Evolutionary conservation across 35 echinoderm and acorn worm species (phyloP), one percentile per base, ranked within the genome.

Genomic region (Eucidaris tribuloides): DNA sequence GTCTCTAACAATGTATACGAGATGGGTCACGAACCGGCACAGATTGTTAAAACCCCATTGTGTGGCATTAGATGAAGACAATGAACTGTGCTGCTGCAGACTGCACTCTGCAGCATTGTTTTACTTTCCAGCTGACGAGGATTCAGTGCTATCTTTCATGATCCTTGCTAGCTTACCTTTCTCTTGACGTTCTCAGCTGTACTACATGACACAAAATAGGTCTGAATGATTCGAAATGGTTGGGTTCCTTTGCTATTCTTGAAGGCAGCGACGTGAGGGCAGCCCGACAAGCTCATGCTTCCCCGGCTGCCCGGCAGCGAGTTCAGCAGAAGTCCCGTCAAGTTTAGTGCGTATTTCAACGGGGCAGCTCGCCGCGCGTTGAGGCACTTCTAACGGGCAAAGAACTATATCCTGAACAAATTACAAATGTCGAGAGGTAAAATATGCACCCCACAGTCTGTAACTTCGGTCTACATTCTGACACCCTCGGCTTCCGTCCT

Each of bases 231-330:
- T 56, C 87, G 59, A 71, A 93, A 93, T 23, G 90, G 87, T 77
- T 87, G 49, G 70, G 91, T 93, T 83, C 96, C 96, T 82, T 99
- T 99, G 42, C 66, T 79, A 41, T 80, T 72, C 87, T 99, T 99
- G 62, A 99, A 99, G 80, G 77, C 81, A 79, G 76, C 90, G 45
- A 92, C 87, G 85, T 99, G 96, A 66, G 81, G 83, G 84, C 96
- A 99, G 74, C 96, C 91, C 36, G 91, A 90, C 35, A 93, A 87
- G 90, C 87, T 93, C 96, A 99, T 99, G 72, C 57, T 90, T 42
- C 68, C 29, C 28, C 34, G 68, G 68, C 68, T 74, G 68, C 68
- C 68, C 68, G 68, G 29, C 20, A 32, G 68, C 68, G 29, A 35
- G 13, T 4, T 41, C 36, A 33, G 25, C 68, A 42, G 35, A 18